Conservation (phyloP, 2,113 vertebrate genomes). For the Lampris incognitus region DNA sequence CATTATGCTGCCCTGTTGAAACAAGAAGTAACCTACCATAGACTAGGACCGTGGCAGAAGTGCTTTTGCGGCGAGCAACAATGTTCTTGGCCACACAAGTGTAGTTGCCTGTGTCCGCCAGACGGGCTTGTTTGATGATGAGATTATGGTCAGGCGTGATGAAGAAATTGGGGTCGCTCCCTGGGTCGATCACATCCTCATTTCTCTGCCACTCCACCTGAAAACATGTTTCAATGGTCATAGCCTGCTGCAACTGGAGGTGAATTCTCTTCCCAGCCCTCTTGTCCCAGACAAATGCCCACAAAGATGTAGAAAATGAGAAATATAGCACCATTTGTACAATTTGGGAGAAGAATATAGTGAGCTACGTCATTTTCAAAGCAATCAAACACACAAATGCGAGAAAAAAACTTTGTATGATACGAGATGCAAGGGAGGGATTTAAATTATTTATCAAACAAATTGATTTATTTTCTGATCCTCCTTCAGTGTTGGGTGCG, state of each 20-base stretch:
- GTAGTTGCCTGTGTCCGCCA: conserved; percentile 97
- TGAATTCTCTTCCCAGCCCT: not conserved
- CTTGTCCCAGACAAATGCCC: conserved; percentile 8
- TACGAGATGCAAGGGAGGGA: not conserved
- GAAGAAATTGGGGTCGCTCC: conserved; percentile 91
- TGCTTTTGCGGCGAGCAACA: conserved; percentile 93
- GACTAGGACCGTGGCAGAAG: conserved; percentile 90
- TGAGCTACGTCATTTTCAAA: not conserved
- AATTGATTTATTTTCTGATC: conserved; percentile 29
- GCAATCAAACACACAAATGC: conserved; percentile 14
- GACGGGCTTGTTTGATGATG: conserved; percentile 92
- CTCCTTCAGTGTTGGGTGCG: conserved; percentile 7
- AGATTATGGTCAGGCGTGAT: conserved; percentile 94
- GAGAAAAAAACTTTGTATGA: conserved; percentile 13
- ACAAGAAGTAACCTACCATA: conserved; percentile 86
- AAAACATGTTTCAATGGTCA: conserved; percentile 48
- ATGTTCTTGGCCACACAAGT: conserved; percentile 99
- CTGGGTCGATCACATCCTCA: conserved; percentile 91
- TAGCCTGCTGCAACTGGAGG: conserved; percentile 28
- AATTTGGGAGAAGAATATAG: not conserved
- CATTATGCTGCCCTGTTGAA: conserved; percentile 17
- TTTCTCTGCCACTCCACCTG: conserved; percentile 98
- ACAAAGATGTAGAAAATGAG: conserved; percentile 17
- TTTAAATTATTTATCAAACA: conserved; percentile 12
- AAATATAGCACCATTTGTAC: conserved; percentile 5